Evolutionary conservation across 2,888 invertebrate species (phyloP), one percentile per base, ranked within the genome.

Genomic region (Aleiodes leptofemur): DNA sequence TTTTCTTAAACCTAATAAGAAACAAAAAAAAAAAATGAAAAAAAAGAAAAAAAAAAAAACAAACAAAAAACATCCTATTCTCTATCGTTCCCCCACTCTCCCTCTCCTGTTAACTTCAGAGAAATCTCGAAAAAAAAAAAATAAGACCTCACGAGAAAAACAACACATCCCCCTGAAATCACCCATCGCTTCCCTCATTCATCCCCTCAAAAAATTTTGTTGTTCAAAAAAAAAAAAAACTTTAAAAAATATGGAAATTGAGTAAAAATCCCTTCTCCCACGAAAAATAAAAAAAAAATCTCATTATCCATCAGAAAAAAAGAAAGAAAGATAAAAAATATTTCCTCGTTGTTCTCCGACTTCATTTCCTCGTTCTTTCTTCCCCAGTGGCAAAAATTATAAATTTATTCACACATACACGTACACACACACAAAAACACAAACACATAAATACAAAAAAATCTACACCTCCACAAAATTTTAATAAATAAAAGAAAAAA

Each of bases 71-170:
- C 87, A 87, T 88, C 88, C 88, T 86, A 87, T 86, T 88, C 88
- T 88, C 87, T 87, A 87, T 86, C 86, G 85, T 86, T 85, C 86
- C 85, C 87, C 84, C 84, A 85, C 85, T 83, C 83, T 85, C 85
- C 74, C 77, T 83, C 80, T 83, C 80, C 82, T 83, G 81, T 81
- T 79, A 76, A 78, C 77, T 77, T 74, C 59, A 31, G 38, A 59
- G 38, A 59, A 59, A 43, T 2, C 14, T 9, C 6, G 43, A 64
- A 64, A 38, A 7, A 64, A 50, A 51, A 64, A 64, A 38, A 7
- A 64, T 29, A 51, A 66, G 50, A 75, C 48, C 69, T 70, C 70
- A 66, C 38, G 16, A 43, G 69, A 64, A 13, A 51, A 55, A 53
- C 31, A 34, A 70, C 69, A 64, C 72, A 6, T 74, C 51, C 53